A percentile compares a stretch with the other conserved stretches of the same genome.
Evolutionary conservation across 92 coral and sea anemone species (phyloP).

Genomic region (Parazoanthus swiftii): DNA sequence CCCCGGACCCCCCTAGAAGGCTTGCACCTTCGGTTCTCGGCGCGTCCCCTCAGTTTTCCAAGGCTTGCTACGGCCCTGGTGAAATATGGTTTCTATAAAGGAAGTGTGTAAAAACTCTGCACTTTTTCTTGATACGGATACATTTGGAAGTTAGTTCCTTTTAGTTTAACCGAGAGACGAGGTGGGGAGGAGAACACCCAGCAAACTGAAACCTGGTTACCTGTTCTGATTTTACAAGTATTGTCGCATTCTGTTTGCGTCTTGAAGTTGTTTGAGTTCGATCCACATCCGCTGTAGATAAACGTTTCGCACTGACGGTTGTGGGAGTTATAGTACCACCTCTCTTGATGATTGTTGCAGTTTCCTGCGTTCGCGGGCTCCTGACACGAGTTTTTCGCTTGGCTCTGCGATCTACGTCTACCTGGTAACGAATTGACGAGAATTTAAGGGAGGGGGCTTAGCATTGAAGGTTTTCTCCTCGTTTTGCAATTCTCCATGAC

Average conservation of each 20-base stretch:
- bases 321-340: conserved; percentile 29
- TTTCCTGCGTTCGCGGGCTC: conserved; percentile 6
- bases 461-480: no score
- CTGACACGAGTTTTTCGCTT: conserved; percentile 2
- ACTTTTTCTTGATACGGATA: no score
- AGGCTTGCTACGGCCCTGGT: no score
- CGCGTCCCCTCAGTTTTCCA: no score
- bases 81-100: no score
- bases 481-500: no score
- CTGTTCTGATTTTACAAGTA: conserved; percentile 28
- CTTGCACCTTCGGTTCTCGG: no score
- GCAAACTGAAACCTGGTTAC: neutral
- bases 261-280: conserved; percentile 36
- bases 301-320: conserved; percentile 35
- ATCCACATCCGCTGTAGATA: conserved; percentile 38
- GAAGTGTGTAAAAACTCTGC: no score
- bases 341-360: conserved; percentile 34
- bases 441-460: neutral
- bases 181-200: neutral
- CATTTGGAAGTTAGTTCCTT: neutral
- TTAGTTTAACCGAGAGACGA: neutral
- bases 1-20: no score
- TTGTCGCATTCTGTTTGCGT: conserved; percentile 24
- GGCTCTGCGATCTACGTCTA: neutral
- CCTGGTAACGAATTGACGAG: neutral